Percentiles rank a stretch among this genome's conserved stretches.
Conservation (phyloP, 2,797 vertebrate species). For the Sebastes dallii region DNA sequence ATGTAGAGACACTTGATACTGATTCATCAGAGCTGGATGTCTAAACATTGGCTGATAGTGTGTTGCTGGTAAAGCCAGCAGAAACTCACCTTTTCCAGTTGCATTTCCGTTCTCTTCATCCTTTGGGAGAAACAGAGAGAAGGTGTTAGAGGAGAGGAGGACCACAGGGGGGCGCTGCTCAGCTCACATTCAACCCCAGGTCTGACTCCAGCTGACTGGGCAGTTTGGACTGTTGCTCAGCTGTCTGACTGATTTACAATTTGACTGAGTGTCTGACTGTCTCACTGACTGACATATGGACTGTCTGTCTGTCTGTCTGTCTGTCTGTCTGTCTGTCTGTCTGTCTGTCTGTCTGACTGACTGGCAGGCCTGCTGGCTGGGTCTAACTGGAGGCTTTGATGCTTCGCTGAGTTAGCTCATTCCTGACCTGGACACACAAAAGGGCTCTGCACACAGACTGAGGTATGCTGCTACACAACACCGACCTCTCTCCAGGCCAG, state of each 20-base stretch:
- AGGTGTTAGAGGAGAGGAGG: neutral
- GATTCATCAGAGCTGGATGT: neutral
- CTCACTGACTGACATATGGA: neutral
- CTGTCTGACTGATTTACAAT: neutral
- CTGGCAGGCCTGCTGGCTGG: neutral
- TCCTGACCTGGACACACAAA: conserved; percentile 26
- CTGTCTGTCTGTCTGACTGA: neutral
- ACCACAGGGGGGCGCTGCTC: conserved; percentile 17
- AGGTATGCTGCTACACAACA: conserved; percentile 9
- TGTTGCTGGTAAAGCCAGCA: neutral
- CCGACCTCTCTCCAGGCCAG: neutral
- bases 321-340: neutral
- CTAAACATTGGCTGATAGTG: neutral
- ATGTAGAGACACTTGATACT: neutral
- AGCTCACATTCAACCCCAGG: neutral
- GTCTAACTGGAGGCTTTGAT: conserved; percentile 5
- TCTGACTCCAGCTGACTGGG: neutral
- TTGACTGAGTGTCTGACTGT: neutral
- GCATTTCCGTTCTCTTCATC: conserved; percentile 75
- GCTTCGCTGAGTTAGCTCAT: conserved; percentile 34
- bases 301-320: neutral
- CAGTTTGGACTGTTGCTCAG: neutral
- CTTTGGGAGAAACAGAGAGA: conserved; percentile 47
- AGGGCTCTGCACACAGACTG: neutral
- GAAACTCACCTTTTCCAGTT: conserved; percentile 57